Base-by-base conservation (phyloP, 2,113 vertebrate species). In the Melanerpes aurifrons region DNA sequence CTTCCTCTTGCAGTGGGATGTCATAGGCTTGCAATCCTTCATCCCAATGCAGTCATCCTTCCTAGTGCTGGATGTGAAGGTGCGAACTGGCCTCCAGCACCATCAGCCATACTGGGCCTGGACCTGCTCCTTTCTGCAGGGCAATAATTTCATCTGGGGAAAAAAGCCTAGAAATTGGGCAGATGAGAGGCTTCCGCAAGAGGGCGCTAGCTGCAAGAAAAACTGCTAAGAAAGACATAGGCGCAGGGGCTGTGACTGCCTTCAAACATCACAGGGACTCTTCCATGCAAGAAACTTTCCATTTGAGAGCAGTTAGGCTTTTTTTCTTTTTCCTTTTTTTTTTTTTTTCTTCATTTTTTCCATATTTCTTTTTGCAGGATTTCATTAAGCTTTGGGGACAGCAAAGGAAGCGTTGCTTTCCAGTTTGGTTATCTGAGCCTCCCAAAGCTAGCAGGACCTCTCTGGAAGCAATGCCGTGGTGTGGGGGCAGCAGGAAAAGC, bases 141-240 rank as follows among this genome's bases (percentile, higher is more conserved):
- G 32, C 56, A 48, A 83, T 10, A 0, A 2, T 50, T 32, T 56
- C 17, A 4, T 28, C 20, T 47, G 1, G 3, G 8, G 8, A 1
- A 0, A 3, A 32, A 15, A 31, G 0, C 22, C 10, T 26, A 14
- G 17, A 35, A 76, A 48, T 3, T 12, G 32, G 71, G 40, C 10
- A 40, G 58, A 16, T 6, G 20, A 58, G 45, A 92, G 4, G 6
- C 35, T 77, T 86, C 92, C 90, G 2, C 73, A 4, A 92, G 95
- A 93, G 90, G 90, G 86, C 89, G 82, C 54, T 50, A n/a, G 20
- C 63, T 86, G 82, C 95, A 92, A 94, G 67, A 78, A 74, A 82
- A 93, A 87, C 31, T 7, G 43, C 35, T 11, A 17, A 16, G 86
- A 67, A 81, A 67, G 45, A 48, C 63, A 37, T 5, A 2, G 10